Evolutionary conservation across 2,888 invertebrate species (phyloP), one percentile per base, ranked within the genome.

Genomic region (Xanthostigma xanthostigma): DNA sequence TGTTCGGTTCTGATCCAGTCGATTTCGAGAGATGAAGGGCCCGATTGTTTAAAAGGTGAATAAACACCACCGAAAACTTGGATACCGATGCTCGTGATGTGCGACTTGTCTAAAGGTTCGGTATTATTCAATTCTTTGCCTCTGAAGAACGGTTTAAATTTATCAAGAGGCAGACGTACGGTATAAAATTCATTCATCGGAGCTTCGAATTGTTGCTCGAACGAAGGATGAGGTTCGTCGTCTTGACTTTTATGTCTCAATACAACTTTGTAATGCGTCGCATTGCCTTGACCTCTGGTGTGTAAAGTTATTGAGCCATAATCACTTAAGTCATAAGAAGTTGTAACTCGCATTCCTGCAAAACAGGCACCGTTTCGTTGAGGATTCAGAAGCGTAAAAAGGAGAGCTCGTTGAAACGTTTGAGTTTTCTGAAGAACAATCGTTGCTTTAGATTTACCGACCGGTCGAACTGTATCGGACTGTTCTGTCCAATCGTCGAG

Each of bases 61-160:
- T 81, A 80, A 51, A 81, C 79, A 11, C 81, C 81, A 14, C 81
- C 80, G 56, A 74, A 78, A 58, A 78, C 71, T 66, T 81, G 81
- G 41, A 81, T 62, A 8, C 78, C 80, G 52, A 80, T 67, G 61
- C 73, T 75, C 2, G 76, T 76, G 33, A 81, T 71, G 56, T 73
- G 69, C 1, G 72, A 64, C 41, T 66, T 63, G 58, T 81, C 76
- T 14, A 81, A 61, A 1, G 74, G 70, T 55, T 75, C 74, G 11
- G 72, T 73, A 51, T 72, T 67, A 50, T 70, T 71, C n/a, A 74
- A 65, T 55, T 70, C 65, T 55, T 69, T 70, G 9, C 80, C 80
- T 55, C 78, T 68, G 53, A 71, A 79, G 56, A 76, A 80, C 1
- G 79, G 72, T 59, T 76, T 72, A 57, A 81, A 81, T 48, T 74